phyloP scores from a whole-genome alignment of 2,113 vertebrate species.

The Synodontis membranacea region DNA sequence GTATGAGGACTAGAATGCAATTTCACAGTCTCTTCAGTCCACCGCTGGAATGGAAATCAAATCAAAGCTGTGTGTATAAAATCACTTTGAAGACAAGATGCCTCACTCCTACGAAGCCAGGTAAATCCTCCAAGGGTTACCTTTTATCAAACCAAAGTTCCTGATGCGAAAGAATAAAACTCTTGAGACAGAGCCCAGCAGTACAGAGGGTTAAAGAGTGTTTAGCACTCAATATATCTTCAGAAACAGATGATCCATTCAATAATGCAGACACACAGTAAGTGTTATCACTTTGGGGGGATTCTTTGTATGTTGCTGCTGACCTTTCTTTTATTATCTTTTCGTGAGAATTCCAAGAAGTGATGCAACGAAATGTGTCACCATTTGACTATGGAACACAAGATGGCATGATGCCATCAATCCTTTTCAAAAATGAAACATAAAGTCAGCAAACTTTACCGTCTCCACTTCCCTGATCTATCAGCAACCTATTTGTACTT shows the following conservation, averaged over 20 bases:
- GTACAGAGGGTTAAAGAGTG: not conserved
- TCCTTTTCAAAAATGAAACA: not conserved
- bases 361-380: not conserved
- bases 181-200: not conserved
- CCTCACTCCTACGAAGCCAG: not conserved
- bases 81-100: slow-evolving; percentile 1
- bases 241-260: not conserved
- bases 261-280: not conserved
- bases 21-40: slow-evolving; percentile 29
- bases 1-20: slow-evolving; percentile 33
- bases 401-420: slow-evolving; percentile 6
- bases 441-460: slow-evolving; percentile 4
- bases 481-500: slow-evolving; percentile 43
- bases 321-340: not conserved
- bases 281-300: not conserved
- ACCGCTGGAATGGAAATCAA: slow-evolving; percentile 18
- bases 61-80: slow-evolving; percentile 25
- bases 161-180: slow-evolving; percentile 1
- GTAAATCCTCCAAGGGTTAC: not conserved
- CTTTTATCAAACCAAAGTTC: not conserved
- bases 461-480: not conserved
- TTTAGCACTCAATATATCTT: not conserved
- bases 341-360: not conserved
- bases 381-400: not conserved
- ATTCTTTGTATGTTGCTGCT: not conserved